Evolutionary conservation across 2,113 vertebrate species (phyloP), one percentile per base, ranked within the genome.

Genomic region (Otis tarda): DNA sequence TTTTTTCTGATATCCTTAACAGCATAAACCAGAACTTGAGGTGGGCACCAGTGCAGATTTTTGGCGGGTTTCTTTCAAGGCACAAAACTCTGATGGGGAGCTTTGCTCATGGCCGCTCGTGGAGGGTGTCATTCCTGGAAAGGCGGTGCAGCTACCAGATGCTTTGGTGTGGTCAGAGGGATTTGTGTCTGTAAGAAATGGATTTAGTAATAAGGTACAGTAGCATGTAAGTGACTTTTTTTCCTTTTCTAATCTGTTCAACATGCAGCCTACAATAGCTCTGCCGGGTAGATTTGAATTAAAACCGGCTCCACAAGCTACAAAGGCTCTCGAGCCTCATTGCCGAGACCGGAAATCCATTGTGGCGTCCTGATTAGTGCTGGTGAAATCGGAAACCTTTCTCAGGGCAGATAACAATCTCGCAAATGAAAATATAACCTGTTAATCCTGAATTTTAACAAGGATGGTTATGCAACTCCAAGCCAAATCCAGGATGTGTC

Each of bases 351-450:
- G 77, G 96, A 96, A 97, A 94, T 79, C 95, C 93, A 93, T 94
- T 89, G 94, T 91, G 94, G 91, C 30, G 3, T 96, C 94, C 90
- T 96, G 95, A 93, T 96, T 95, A 96, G 94, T 39, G 94, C 95
- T 80, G 94, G 77, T 97, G 96, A 96, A 96, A 97, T 97, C 21
- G 43, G 94, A 97, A 96, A 94, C 94, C 94, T 94, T 95, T 95
- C 89, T 96, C 14, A 4, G 78, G 55, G 83, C 87, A 73, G 95
- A 96, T 96, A 96, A 85, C 37, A 50, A 95, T 94, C 95, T 96
- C 11, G 0, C 71, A 78, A 77, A 97, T 96, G 95, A 96, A 96
- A 96, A 93, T 96, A 89, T 89, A 95, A 95, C 96, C 96, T 94
- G 94, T 83, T 97, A 88, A 94, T 97, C 95, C 93, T 96, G 95